These are phyloP conservation scores for Hirtodrosophila histrioides DNA, from an alignment of 2,888 invertebrate genomes.

Conservation along the genomic window DNA sequence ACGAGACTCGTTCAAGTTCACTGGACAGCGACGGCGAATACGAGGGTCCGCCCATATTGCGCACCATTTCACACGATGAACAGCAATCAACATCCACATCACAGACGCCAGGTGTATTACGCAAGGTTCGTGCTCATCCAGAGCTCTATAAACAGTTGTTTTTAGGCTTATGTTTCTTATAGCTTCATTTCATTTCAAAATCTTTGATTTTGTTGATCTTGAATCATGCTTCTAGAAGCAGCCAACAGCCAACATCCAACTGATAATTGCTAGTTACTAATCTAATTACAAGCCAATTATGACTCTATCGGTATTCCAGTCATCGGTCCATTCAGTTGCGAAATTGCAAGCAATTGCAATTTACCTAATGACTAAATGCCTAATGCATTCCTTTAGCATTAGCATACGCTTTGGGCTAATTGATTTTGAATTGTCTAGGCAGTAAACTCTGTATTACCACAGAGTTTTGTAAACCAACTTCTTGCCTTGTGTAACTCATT, in stretches of 20 bases:
- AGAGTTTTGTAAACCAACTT: no score
- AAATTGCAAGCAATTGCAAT: no score
- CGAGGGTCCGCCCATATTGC: slow-evolving; percentile 85
- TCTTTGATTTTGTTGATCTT: background rate
- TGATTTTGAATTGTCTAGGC: no score
- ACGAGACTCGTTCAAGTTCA: slow-evolving; percentile 85
- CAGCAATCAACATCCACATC: slow-evolving; percentile 78
- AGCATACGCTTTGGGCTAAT: background rate
- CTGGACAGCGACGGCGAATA: slow-evolving; percentile 86
- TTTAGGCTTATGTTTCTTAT: background rate
- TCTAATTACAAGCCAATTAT: no score
- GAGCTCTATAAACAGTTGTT: background rate
- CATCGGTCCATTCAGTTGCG: no score
- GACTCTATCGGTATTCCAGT: no score
- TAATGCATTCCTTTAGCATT: background rate
- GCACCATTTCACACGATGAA: slow-evolving; percentile 88
- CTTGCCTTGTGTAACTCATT: no score
- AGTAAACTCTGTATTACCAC: no score
- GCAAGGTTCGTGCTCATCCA: slow-evolving; percentile 78
- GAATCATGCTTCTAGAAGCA: background rate
- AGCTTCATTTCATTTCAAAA: background rate
- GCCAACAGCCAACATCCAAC: no score
- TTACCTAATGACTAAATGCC: no score
- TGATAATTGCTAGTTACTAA: no score
- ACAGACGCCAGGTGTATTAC: slow-evolving; percentile 84